phyloP scores from a whole-genome alignment of 2,797 vertebrate species.

The Rhinogobio ventralis region DNA sequence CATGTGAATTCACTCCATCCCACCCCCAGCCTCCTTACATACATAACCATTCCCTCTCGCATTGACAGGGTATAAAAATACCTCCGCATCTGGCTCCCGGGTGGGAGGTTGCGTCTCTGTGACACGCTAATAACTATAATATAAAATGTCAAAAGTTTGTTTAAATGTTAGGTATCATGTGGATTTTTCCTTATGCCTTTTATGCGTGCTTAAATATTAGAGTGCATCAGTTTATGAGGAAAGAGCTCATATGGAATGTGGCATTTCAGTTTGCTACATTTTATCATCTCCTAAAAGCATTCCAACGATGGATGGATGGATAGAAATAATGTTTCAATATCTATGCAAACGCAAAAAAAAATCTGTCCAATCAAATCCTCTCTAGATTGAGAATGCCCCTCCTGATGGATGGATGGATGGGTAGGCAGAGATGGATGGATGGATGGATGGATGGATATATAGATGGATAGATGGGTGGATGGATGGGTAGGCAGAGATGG shows the following conservation, averaged over 20 bases:
- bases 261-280: not conserved
- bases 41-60: constrained; percentile 13
- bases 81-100: constrained; percentile 6
- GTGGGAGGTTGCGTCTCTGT: constrained; percentile 28
- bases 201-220: not conserved
- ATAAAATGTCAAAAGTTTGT: constrained; percentile 54
- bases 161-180: constrained; percentile 44
- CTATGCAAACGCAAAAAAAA: not conserved
- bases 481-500: no score
- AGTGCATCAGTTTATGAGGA: not conserved
- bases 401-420: no score
- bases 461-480: no score
- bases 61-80: constrained; percentile 37
- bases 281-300: not conserved
- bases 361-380: not conserved
- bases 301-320: no score
- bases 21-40: constrained; percentile 16
- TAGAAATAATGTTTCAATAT: not conserved
- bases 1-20: constrained; percentile 44
- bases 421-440: no score
- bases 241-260: not conserved
- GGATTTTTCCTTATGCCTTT: not conserved
- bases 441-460: no score
- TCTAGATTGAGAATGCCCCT: no score
- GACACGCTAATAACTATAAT: constrained; percentile 51